These are phyloP conservation scores for Pygoscelis antarcticus DNA, from an alignment of 2,113 vertebrate genomes.

Conservation along the genomic window DNA sequence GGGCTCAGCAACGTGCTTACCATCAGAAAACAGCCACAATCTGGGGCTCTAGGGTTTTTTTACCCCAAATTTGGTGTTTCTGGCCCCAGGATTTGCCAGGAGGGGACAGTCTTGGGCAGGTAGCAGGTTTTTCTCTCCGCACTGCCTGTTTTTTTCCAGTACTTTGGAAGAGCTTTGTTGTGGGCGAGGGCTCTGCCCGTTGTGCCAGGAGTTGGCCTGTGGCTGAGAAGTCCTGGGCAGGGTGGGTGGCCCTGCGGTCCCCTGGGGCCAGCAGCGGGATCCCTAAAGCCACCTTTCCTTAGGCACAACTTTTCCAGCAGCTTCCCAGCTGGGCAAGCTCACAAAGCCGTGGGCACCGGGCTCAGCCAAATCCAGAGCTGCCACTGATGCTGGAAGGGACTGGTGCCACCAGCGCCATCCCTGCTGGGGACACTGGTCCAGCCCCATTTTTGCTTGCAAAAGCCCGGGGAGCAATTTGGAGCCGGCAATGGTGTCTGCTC, in stretches of 20 bases:
- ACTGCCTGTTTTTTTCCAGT: background rate
- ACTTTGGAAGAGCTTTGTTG: background rate
- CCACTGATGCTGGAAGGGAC: background rate
- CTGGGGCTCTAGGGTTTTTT: background rate
- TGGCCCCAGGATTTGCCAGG: background rate
- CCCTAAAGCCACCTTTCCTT: background rate
- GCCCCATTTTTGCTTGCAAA: background rate
- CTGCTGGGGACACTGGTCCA: background rate
- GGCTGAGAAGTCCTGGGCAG: background rate
- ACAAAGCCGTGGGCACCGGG: rapidly evolving
- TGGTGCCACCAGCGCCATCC: background rate
- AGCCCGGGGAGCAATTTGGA: background rate
- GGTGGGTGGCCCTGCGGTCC: background rate
- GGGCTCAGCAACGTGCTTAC: background rate
- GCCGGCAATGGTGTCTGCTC: background rate
- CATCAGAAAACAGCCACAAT: rapidly evolving
- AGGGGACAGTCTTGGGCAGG: background rate
- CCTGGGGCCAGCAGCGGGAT: background rate
- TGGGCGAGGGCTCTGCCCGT: background rate
- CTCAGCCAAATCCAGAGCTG: background rate
- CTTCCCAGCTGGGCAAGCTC: background rate
- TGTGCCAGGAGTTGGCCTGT: background rate
- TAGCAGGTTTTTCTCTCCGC: background rate
- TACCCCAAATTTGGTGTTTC: background rate
- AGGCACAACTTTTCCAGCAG: background rate